Evolutionary conservation across 2,797 vertebrate species (phyloP).

Genomic region (Chlorospingus flavigularis): DNA sequence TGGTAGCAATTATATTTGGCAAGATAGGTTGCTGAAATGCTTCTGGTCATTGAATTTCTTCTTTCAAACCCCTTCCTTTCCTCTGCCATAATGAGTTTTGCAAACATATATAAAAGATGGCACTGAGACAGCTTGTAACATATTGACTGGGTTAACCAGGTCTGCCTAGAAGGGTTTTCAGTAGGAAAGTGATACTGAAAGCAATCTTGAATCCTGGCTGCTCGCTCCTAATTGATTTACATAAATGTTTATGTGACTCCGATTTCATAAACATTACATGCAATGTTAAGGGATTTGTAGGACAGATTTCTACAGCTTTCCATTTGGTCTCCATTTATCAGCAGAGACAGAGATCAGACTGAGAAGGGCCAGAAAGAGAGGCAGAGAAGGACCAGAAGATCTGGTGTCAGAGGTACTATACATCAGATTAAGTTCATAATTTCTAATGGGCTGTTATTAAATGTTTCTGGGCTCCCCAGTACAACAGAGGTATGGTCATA

Average conservation of each 20-base stretch:
- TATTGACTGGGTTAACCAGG: conserved; percentile 19
- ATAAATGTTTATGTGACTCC: conserved; percentile 31
- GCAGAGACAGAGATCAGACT: background rate
- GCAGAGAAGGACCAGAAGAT: background rate
- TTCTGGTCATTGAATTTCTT: conserved; percentile 3
- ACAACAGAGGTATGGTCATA: background rate
- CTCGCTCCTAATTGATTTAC: conserved; percentile 22
- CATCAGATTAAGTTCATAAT: background rate
- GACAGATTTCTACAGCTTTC: conserved; percentile 15
- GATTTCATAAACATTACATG: conserved; percentile 29
- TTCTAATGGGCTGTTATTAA: background rate
- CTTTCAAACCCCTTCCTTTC: background rate
- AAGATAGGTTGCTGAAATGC: background rate
- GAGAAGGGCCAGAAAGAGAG: background rate
- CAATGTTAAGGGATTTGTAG: background rate
- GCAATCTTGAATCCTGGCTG: background rate
- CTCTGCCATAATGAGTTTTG: conserved; percentile 19
- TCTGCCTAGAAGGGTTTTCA: conserved; percentile 12
- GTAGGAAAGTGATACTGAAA: conserved; percentile 35
- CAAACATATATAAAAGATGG: background rate
- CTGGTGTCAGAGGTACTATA: background rate
- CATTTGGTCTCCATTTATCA: conserved; percentile 6
- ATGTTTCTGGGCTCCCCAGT: background rate
- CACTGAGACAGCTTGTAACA: background rate
- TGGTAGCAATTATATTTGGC: background rate